Evolutionary conservation across 2,113 vertebrate species (phyloP).

Genomic region (Uropsilus gracilis): DNA sequence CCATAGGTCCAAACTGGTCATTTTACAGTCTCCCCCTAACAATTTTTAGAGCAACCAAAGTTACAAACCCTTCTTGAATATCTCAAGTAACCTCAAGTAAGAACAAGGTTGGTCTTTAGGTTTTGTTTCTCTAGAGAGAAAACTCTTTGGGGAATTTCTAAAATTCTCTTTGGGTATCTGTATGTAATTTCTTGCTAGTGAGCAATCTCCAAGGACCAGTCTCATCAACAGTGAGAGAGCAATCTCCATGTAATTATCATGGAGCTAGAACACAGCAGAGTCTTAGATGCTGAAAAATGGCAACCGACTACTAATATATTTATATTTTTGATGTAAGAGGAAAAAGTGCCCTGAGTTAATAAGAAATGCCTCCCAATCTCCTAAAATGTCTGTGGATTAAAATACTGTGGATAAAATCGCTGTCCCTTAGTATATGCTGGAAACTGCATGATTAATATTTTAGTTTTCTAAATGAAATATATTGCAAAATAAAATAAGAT

Average conservation of each 20-base stretch:
- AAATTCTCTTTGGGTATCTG: background rate
- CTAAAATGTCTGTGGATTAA: background rate
- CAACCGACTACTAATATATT: background rate
- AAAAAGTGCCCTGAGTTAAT: background rate
- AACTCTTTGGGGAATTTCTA: slow-evolving; percentile 40
- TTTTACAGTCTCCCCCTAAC: no score
- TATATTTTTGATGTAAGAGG: background rate
- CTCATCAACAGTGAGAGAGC: background rate
- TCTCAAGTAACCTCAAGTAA: no score
- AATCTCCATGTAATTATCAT: background rate
- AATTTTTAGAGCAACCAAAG: no score
- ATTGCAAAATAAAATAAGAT: slow-evolving; percentile 26
- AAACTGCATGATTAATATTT: background rate
- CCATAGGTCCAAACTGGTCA: no score
- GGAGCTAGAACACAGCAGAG: background rate
- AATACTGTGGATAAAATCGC: background rate
- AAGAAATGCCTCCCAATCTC: background rate
- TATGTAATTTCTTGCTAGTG: slow-evolving; percentile 32
- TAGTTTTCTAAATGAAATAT: background rate
- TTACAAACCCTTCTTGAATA: no score
- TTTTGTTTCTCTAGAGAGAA: background rate
- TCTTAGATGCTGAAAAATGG: background rate
- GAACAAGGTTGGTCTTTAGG: background rate
- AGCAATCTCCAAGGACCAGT: slow-evolving; percentile 28
- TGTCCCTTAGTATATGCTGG: background rate